Base-by-base conservation (phyloP, 1,140 invertebrate genomes). In the Gryon sp. region DNA sequence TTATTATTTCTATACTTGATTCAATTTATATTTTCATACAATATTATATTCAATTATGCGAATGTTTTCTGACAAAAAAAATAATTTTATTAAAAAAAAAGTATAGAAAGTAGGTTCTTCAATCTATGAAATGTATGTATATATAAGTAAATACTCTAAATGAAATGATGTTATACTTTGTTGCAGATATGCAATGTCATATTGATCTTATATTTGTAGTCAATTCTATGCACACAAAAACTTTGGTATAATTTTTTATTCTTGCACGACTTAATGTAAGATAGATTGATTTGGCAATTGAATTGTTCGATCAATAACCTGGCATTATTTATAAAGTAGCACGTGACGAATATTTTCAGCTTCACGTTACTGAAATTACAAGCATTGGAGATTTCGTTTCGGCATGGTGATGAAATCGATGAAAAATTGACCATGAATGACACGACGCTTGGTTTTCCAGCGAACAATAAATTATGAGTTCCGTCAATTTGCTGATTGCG, bases 111-210 rank as follows among this genome's bases (percentile, higher is more conserved):
- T n/a, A n/a, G n/a, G n/a, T n/a, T n/a, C n/a, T n/a, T n/a, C n/a
- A n/a, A n/a, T n/a, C n/a, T n/a, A n/a, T n/a, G n/a, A n/a, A n/a
- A n/a, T n/a, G n/a, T n/a, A n/a, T n/a, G n/a, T n/a, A n/a, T n/a
- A n/a, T n/a, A n/a, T n/a, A n/a, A n/a, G n/a, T n/a, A n/a, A n/a
- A n/a, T n/a, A n/a, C n/a, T n/a, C n/a, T n/a, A n/a, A n/a, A n/a
- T 40, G 55, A 62, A 75, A 62, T 63, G 62, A 68, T 62, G 72
- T 75, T 68, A 75, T 46, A 75, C 53, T 59, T 53, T 52, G 55
- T 60, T 55, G 62, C 55, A 63, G 62, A 76, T 63, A 69, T 63
- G 48, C 32, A 76, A 68, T 63, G 63, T 46, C 30, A 48, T 40
- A 66, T 63, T 57, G 55, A 50, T 57, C 63, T 75, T 53, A 40